These are phyloP conservation scores for Metacarcinus magister DNA, from an alignment of 2,888 invertebrate genomes.

Conservation along the genomic window DNA sequence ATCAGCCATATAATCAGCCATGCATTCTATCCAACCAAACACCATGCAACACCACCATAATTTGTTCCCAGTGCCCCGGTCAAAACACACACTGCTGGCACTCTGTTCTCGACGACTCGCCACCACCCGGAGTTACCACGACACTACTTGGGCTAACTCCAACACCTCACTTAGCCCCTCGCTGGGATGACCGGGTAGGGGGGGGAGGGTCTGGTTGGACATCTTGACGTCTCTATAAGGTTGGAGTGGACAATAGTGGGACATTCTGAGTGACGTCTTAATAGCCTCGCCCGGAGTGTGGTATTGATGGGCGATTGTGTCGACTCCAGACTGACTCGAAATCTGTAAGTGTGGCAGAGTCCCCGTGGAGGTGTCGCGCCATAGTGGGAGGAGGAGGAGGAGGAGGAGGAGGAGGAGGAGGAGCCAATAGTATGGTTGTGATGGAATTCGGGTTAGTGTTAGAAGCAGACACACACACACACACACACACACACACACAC, in stretches of 20 bases:
- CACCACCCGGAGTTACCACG: background rate
- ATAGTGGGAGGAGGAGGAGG: slow-evolving; percentile 9
- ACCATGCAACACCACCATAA: too few species aligned
- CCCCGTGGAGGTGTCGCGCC: background rate
- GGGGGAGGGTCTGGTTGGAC: background rate
- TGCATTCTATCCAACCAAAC: background rate
- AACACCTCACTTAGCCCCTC: slow-evolving; percentile 5
- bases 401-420: background rate
- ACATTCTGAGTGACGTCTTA: slow-evolving; percentile 42
- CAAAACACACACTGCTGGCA: background rate
- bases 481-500: background rate
- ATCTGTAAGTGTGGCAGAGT: slow-evolving; percentile 29
- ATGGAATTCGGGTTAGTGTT: background rate
- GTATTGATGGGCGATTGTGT: slow-evolving; percentile 47
- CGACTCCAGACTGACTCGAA: slow-evolving; percentile 28
- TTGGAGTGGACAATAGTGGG: slow-evolving; percentile 17
- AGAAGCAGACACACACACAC: background rate
- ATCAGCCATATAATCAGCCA: background rate
- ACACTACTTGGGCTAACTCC: background rate
- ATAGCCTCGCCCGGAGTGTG: slow-evolving; percentile 34
- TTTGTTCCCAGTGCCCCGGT: background rate
- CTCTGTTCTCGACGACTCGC: background rate
- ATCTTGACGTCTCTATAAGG: slow-evolving; percentile 51
- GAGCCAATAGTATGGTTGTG: background rate
- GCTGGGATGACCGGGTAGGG: background rate